Percentiles rank a stretch among this genome's conserved stretches.
These are phyloP conservation scores for Gastrophysa polygoni DNA, from an alignment of 2,888 invertebrate genomes.

Conservation along the genomic window DNA sequence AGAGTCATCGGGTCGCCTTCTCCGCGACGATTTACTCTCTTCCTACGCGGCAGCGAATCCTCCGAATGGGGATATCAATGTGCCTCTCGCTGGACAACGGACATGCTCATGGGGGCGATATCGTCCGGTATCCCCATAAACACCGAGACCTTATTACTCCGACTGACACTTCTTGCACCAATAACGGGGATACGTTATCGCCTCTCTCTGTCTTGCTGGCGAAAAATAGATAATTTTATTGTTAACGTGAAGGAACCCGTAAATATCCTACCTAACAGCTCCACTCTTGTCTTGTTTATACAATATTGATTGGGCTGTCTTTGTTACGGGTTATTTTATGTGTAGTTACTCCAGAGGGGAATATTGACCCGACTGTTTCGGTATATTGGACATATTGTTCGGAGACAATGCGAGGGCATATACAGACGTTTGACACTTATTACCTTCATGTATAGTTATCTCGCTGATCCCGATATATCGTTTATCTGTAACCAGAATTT, in stretches of 20 bases:
- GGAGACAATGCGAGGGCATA: background rate
- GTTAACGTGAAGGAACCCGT: conserved; percentile 4
- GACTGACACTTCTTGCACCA: conserved; percentile 18
- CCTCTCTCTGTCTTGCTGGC: no score
- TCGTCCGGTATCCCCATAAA: conserved; percentile 17
- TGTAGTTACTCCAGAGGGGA: background rate
- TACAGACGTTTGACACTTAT: background rate
- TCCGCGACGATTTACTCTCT: conserved; percentile 8
- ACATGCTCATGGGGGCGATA: conserved; percentile 22
- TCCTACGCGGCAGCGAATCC: conserved; percentile 12
- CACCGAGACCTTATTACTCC: conserved; percentile 16
- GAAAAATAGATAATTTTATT: conserved; percentile 7
- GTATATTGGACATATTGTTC: background rate
- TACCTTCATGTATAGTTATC: background rate
- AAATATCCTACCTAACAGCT: conserved; percentile 10
- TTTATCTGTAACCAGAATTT: background rate
- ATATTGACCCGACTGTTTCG: background rate
- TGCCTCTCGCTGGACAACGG: background rate
- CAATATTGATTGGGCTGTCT: conserved; percentile 9
- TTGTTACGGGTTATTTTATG: background rate
- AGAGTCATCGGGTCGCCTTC: background rate
- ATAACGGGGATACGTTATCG: conserved; percentile 17
- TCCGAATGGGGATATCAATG: conserved; percentile 11
- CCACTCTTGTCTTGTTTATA: conserved; percentile 3
- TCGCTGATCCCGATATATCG: background rate